phyloP scores from a whole-genome alignment of 2,888 invertebrate species.

The Drosophila incognita region DNA sequence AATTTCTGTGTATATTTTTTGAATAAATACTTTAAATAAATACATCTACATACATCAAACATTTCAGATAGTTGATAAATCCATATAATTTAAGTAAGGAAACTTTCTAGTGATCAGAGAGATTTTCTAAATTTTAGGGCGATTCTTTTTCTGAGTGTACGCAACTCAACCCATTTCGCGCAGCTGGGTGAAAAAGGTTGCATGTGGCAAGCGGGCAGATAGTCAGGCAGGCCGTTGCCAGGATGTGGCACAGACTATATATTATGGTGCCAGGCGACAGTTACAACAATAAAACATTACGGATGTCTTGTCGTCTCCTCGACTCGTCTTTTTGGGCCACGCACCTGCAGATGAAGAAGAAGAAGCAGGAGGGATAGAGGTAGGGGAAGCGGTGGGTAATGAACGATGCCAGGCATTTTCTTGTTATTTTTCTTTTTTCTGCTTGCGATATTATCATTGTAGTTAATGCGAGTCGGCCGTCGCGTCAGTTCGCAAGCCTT shows the following conservation, averaged over 20 bases:
- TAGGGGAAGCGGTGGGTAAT: slow-evolving; percentile 51
- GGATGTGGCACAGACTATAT: slow-evolving; percentile 73
- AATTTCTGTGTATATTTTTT: too few species aligned
- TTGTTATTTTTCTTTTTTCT: slow-evolving; percentile 70
- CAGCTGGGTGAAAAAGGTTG: slow-evolving; percentile 59
- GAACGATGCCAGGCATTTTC: slow-evolving; percentile 76
- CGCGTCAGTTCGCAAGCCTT: slow-evolving; percentile 57
- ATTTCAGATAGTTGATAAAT: too few species aligned
- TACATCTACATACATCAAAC: too few species aligned
- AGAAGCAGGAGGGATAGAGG: not conserved
- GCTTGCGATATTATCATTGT: slow-evolving; percentile 68
- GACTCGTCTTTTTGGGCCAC: slow-evolving; percentile 18
- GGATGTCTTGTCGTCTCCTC: slow-evolving; percentile 61
- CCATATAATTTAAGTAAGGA: too few species aligned
- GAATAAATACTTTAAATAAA: too few species aligned
- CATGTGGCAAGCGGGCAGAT: slow-evolving; percentile 63
- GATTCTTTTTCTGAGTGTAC: not conserved
- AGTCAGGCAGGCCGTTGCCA: slow-evolving; percentile 34
- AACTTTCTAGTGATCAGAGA: not conserved
- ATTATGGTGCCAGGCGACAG: slow-evolving; percentile 73
- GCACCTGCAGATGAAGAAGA: slow-evolving; percentile 29
- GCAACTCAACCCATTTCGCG: not conserved
- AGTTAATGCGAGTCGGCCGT: slow-evolving; percentile 65
- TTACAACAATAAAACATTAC: slow-evolving; percentile 80
- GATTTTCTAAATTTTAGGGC: not conserved